Evolutionary conservation across 1,140 invertebrate genomes (phyloP).

Genomic region (Drosophila nigromelanica): DNA sequence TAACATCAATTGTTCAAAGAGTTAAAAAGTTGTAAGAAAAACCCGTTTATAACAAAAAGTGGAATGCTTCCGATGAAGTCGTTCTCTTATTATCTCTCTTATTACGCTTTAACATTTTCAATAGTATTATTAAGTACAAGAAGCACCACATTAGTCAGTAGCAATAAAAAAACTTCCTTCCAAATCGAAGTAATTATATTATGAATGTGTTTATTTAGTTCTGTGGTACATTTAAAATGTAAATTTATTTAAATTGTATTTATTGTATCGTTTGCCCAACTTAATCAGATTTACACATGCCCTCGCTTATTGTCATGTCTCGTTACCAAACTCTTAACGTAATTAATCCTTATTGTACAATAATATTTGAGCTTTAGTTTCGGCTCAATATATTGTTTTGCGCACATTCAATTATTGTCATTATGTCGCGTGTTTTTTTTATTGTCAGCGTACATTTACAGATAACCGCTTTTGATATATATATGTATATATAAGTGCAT

Average conservation of each 20-base stretch:
- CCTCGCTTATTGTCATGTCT: constrained; percentile 69
- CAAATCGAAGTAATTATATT: constrained; percentile 18
- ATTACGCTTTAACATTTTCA: constrained; percentile 43
- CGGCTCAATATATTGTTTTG: constrained; percentile 37
- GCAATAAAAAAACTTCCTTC: constrained; percentile 72
- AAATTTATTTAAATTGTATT: constrained; percentile 43
- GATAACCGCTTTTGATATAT: constrained; percentile 47
- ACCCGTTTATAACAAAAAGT: constrained; percentile 65
- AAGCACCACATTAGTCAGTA: constrained; percentile 81
- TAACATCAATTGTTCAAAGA: constrained; percentile 71
- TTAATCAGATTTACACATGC: constrained; percentile 54
- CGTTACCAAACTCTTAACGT: constrained; percentile 35
- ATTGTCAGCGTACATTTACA: constrained; percentile 66
- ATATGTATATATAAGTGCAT: constrained; percentile 12
- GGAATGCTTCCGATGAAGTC: constrained; percentile 14
- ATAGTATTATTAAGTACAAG: constrained; percentile 65
- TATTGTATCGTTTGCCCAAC: constrained; percentile 60
- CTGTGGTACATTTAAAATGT: constrained; percentile 73
- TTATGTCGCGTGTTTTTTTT: constrained; percentile 62
- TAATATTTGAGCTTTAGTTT: constrained; percentile 32
- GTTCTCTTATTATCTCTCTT: not conserved
- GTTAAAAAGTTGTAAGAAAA: constrained; percentile 71
- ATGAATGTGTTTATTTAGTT: constrained; percentile 34
- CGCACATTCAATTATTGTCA: constrained; percentile 67
- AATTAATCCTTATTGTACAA: constrained; percentile 63